Base-by-base conservation (phyloP, 2,797 vertebrate genomes). In the Vultur gryphus region DNA sequence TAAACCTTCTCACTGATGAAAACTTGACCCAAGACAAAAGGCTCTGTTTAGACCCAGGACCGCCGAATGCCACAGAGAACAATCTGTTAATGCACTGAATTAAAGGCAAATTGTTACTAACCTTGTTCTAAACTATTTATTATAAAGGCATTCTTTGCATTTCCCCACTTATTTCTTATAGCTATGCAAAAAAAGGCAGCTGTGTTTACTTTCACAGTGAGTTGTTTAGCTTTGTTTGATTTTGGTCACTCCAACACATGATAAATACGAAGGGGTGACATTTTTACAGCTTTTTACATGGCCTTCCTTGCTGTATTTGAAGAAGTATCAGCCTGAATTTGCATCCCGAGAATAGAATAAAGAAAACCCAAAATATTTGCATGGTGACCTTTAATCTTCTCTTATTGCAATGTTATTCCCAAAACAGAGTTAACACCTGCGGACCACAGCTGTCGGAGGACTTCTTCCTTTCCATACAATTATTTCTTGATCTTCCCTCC, bases 51-150 rank as follows among this genome's bases (percentile, higher is more conserved):
- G 54, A 92, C 12, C 18, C 13, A 85, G 35, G 54, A 49, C 29
- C 3, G 1, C 41, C 4, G 2, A 66, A 75, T 3, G 5, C 13
- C 48, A 83, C 0, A 0, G 28, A 65, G 21, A 69, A 55, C 19
- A 37, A 82, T 14, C 41, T 51, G 26, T 35, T 46, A 89, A 89
- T n/a, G 13, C 16, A 37, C 26, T 31, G 52, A 92, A 77, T 39
- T 76, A 82, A 84, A 87, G 41, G 39, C 10, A 77, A 84, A 70
- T 66, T 73, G 29, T 66, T 85, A 73, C 11, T 66, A 28, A 72
- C 13, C 46, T 87, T 52, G 29, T 52, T 66, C 55, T 62, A 79
- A 80, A 79, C 14, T 37, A 51, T 35, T 62, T 35, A 28, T 55
- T 70, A 29, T 13, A 64, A 77, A 77, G 10, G 8, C 16, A 89